Conservation (phyloP, 1,140 invertebrate species). For the Apolygus lucorum region DNA sequence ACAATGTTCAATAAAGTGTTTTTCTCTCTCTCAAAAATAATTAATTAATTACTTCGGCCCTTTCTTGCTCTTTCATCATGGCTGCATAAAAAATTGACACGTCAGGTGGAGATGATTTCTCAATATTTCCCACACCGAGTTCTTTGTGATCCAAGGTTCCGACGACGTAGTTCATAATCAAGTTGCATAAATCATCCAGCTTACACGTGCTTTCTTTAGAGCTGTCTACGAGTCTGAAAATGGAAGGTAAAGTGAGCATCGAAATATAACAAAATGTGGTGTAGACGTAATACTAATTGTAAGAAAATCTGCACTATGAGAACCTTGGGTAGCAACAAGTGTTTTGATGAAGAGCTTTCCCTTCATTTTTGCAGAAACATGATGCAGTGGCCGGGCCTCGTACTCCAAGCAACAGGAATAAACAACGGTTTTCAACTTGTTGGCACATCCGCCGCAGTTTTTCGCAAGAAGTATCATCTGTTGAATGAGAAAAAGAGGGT, state of each 20-base stretch:
- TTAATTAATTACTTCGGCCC: slow-evolving; percentile 45
- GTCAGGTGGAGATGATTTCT: slow-evolving; percentile 33
- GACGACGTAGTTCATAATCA: slow-evolving; percentile 21
- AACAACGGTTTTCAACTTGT: slow-evolving; percentile 35
- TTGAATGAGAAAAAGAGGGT: neutral
- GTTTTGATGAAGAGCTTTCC: slow-evolving; percentile 16
- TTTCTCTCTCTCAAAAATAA: too few species aligned
- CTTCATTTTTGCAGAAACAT: slow-evolving; percentile 25
- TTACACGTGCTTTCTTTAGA: neutral
- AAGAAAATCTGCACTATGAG: too few species aligned
- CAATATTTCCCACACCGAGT: neutral
- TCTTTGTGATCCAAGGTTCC: slow-evolving; percentile 15
- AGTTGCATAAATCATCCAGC: slow-evolving; percentile 18
- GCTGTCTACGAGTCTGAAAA: neutral
- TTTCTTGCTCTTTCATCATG: slow-evolving; percentile 40
- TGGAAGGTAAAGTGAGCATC: neutral
- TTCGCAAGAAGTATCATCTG: neutral
- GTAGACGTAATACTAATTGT: too few species aligned
- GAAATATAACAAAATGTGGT: too few species aligned
- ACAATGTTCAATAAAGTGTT: too few species aligned
- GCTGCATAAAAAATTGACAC: slow-evolving; percentile 37
- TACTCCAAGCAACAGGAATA: slow-evolving; percentile 41
- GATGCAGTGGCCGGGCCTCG: slow-evolving; percentile 32
- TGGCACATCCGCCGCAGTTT: slow-evolving; percentile 12
- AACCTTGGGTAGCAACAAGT: slow-evolving; percentile 1